Base-by-base conservation (phyloP, 1,140 invertebrate genomes). In the Sitodiplosis mosellana region DNA sequence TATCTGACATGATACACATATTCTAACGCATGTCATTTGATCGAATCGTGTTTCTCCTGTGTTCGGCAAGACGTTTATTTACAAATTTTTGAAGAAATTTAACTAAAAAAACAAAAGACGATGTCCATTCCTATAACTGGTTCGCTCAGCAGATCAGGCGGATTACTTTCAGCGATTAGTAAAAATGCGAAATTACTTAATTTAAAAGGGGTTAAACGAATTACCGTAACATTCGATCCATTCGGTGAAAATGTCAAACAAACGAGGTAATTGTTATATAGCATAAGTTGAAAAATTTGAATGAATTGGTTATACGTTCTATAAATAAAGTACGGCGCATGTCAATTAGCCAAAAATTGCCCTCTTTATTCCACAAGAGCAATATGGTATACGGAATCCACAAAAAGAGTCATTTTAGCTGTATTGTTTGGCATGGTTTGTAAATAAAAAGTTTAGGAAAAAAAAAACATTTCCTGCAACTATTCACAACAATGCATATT, bases 141-240 rank as follows among this genome's bases (percentile, higher is more conserved):
- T 49, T 69, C 71, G 15, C 56, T 77, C 33, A 63, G 61, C 46
- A 71, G 74, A 47, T 78, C 76, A 0, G 66, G 61, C 15, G 81
- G 81, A 34, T 48, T 81, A 19, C 64, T 78, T 33, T 75, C 75
- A 55, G 77, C 78, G 37, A 77, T 84, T 48, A 62, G 57, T 40
- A 80, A 81, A 60, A 78, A 86, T 61, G 51, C 84, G 40, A 78
- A 72, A 56, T 52, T 55, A 47, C 56, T 90, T 8, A 83, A 80
- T 68, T 69, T 89, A 17, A 81, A 82, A 64, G 83, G 83, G n/a
- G 77, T 83, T 0, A 80, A 80, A 55, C 74, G 73, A 61, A 75
- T 91, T 48, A 71, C 72, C 14, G 75, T 88, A 41, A 75, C 78
- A 57, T 89, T 90, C 55, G 86, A 91, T 69, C 87, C 87, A 6